Evolutionary conservation across 2,888 invertebrate species (phyloP), one percentile per base, ranked within the genome.

Genomic region (Microctonus brassicae): DNA sequence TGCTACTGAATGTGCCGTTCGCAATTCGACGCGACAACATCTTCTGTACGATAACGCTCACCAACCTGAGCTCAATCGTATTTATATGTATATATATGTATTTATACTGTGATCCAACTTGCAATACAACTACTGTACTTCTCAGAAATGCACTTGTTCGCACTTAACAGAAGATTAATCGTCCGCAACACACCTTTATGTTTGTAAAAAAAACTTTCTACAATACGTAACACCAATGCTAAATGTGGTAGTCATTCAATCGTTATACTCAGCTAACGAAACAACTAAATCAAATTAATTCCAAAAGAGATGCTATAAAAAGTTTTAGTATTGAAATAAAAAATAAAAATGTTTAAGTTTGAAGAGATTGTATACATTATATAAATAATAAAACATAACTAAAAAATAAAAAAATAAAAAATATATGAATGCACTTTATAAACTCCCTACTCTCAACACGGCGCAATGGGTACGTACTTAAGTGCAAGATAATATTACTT

Each of bases 121-220:
- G 20, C 22, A 17, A 47, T 47, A 7, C 47, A 47, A 47, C 61
- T 66, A 53, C 76, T 66, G 73, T 70, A 47, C 79, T 80, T 80
- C 81, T 81, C 74, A 77, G 80, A 81, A 81, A 73, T 71, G 62
- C 73, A 65, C 75, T 70, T 75, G 75, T 74, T 73, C 68, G 76
- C 68, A 71, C 34, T 63, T 47, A 58, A 77, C 70, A 33, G 72
- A 79, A 81, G 81, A 81, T 81, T 81, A 81, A 81, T 80, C 78
- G 81, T 78, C 73, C 42, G 47, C 75, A 63, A 70, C 75, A 75
- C 26, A 47, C 20, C 39, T 13, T n/a, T 60, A 29, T 39, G 62
- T 70, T 39, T 26, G 24, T 26, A 47, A n/a, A 47, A 47, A 47
- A 47, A 47, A 47, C 20, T 47, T 47, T 20, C n/a, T n/a, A 47